Evolutionary conservation across 2,113 vertebrate species (phyloP).

Genomic region (Pelusios castaneus): DNA sequence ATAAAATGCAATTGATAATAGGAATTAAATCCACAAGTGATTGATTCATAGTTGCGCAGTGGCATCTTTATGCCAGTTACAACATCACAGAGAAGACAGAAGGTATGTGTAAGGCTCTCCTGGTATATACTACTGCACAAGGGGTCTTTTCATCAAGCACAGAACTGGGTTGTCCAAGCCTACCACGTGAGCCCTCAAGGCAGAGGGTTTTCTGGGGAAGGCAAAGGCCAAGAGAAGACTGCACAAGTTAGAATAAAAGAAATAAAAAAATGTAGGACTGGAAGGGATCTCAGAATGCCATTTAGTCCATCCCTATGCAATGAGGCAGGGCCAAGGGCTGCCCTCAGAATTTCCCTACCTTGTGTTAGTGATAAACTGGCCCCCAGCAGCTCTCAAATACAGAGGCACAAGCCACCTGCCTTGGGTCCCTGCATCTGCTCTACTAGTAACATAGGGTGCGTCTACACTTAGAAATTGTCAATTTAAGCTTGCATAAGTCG

Average conservation of each 20-base stretch:
- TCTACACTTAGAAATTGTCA: too few relatives aligned
- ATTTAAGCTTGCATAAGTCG: too few relatives aligned
- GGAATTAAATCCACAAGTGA: not conserved
- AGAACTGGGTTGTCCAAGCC: not conserved
- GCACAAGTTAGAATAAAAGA: not conserved
- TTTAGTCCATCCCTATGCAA: not conserved
- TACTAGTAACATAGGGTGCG: not conserved
- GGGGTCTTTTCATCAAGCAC: not conserved
- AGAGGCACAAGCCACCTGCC: not conserved
- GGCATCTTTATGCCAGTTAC: not conserved
- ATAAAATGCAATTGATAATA: too few relatives aligned
- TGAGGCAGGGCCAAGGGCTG: not conserved
- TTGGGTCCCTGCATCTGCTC: not conserved
- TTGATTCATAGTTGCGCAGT: accelerated
- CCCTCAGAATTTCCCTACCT: not conserved
- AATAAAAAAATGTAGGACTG: not conserved
- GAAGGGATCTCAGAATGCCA: not conserved
- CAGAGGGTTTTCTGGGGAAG: not conserved
- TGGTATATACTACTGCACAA: not conserved
- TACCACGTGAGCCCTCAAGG: not conserved
- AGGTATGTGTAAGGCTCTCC: not conserved
- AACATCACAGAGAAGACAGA: not conserved
- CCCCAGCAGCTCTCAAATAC: too few relatives aligned
- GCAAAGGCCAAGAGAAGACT: not conserved
- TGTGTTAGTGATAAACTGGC: not conserved